A percentile compares a stretch with the other conserved stretches of the same genome.
Evolutionary conservation across 2,888 invertebrate species (phyloP).

Genomic region (Nomada lathburiana): DNA sequence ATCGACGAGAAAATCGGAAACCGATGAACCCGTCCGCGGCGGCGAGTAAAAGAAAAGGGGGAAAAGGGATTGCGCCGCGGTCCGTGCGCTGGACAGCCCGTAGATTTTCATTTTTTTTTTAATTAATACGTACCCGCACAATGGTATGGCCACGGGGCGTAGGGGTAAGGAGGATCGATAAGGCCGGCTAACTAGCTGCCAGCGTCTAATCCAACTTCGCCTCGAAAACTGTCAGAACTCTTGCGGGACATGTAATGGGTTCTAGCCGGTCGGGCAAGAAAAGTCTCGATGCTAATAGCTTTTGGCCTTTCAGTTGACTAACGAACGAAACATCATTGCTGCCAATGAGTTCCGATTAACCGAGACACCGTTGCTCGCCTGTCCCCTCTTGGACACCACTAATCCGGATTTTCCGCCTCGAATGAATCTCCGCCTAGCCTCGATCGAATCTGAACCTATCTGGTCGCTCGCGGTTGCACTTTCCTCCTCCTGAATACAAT

Average conservation of each 20-base stretch:
- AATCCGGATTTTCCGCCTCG: not conserved
- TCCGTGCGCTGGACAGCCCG: slow-evolving; percentile 54
- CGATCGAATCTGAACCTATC: slow-evolving; percentile 62
- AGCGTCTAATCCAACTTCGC: slow-evolving; percentile 70
- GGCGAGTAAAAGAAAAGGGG: slow-evolving; percentile 17
- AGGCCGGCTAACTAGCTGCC: slow-evolving; percentile 70
- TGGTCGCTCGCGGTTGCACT: slow-evolving; percentile 49
- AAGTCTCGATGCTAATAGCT: slow-evolving; percentile 69
- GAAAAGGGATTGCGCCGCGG: slow-evolving; percentile 49
- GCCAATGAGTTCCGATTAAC: slow-evolving; percentile 26
- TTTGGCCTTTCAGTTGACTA: slow-evolving; percentile 51
- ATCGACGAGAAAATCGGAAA: slow-evolving; percentile 71
- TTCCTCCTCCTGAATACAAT: slow-evolving; percentile 57
- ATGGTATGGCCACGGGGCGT: slow-evolving; percentile 34
- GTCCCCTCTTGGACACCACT: not conserved
- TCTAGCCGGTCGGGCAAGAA: slow-evolving; percentile 59
- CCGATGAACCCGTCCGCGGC: slow-evolving; percentile 59
- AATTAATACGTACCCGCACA: slow-evolving; percentile 66
- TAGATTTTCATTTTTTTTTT: slow-evolving; percentile 68
- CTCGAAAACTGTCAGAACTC: slow-evolving; percentile 71
- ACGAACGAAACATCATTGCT: slow-evolving; percentile 21
- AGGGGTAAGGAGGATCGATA: slow-evolving; percentile 57
- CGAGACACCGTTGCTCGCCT: slow-evolving; percentile 1
- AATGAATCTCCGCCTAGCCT: slow-evolving; percentile 7
- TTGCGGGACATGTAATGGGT: slow-evolving; percentile 72